Evolutionary conservation across 2,888 invertebrate genomes (phyloP), one percentile per base, ranked within the genome.

Genomic region (Pherbina coryleti): DNA sequence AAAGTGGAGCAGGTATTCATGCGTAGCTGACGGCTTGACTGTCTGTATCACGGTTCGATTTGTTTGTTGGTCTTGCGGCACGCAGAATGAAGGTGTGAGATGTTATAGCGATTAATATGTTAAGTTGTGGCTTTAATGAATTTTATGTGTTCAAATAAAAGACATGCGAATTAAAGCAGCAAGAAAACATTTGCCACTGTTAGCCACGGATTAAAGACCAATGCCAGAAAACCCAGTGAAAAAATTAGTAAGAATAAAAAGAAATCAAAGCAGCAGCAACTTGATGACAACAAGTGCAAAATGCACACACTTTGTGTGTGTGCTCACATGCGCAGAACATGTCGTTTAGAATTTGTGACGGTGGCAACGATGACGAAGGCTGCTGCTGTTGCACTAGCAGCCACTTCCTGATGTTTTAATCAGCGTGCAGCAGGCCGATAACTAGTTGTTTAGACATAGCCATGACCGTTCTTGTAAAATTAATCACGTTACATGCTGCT

Each of bases 401-500:
- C 67, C 62, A 78, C 64, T 78, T 78, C 76, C 82, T 84, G 85
- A 85, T 85, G 84, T 83, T 85, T 85, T 85, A 85, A 85, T 85
- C 85, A 84, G 84, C 75, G 14, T 73, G 66, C 83, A 80, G 64
- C 64, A 60, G 67, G 51, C 19, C 19, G 51, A n/a, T 49, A 22
- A 31, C 28, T 71, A 31, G 57, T 57, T 71, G 55, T 57, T 57
- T 22, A 34, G 19, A 19, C 37, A 34, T 17, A n/a, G 60, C 73
- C 28, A 8, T 44, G 44, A 55, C 55, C 28, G 60, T 34, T 66
- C 77, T 81, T 81, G 81, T 79, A 72, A 72, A 79, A 81, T 80
- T 79, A 80, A 82, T 82, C 75, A 81, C 78, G 51, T 53, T 74
- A 73, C 76, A 76, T 53, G 76, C 66, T 60, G 37, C 51, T 34